Conservation (phyloP, 2,888 invertebrate species). For the Itoplectis maculator region DNA sequence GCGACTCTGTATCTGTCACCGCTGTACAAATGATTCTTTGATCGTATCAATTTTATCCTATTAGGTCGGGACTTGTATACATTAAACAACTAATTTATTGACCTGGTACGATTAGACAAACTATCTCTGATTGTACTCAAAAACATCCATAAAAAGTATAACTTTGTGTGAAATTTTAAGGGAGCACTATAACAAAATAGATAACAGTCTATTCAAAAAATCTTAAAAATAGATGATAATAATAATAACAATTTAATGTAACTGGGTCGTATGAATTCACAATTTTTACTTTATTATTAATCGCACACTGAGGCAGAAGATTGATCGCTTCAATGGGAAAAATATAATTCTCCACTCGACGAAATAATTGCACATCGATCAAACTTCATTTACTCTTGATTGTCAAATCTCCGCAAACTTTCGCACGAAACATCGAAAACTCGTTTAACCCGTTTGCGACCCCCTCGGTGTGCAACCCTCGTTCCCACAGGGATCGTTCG, state of each 20-base stretch:
- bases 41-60: constrained; percentile 17
- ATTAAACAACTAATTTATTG: background rate
- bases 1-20: constrained; percentile 16
- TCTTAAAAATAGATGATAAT: too few species aligned
- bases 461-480: background rate
- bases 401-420: constrained; percentile 7
- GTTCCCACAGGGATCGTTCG: constrained; percentile 21
- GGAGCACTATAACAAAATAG: too few species aligned
- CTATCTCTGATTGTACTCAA: background rate
- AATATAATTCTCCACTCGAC: background rate
- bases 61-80: background rate
- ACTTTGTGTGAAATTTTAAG: too few species aligned
- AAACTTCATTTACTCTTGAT: background rate
- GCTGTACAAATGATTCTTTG: constrained; percentile 1
- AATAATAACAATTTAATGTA: too few species aligned
- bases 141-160: too few species aligned
- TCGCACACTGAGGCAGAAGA: background rate
- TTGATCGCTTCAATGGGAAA: background rate
- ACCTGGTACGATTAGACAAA: background rate
- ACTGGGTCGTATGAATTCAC: too few species aligned
- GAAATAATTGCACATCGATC: background rate
- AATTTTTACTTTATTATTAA: background rate
- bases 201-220: too few species aligned
- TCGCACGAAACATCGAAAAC: constrained; percentile 17
- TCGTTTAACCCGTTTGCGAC: constrained; percentile 18